Base-by-base conservation (phyloP, 2,797 vertebrate species). In the Leptoclinus maculatus region DNA sequence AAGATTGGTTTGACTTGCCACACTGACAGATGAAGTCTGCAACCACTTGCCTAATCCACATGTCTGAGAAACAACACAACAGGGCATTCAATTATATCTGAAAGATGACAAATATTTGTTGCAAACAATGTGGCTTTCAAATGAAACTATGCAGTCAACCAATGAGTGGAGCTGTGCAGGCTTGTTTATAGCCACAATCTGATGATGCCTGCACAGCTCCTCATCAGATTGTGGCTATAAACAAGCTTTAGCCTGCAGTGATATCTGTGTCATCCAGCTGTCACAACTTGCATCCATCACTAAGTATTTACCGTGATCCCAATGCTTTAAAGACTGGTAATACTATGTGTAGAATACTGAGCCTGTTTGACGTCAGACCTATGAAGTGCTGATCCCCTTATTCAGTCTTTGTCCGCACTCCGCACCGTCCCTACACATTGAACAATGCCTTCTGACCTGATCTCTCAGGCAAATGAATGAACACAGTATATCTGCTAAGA, bases 371-470 rank as follows among this genome's bases (percentile, higher is more conserved):
- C 16, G 3, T 70, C 75, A 62, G 21, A 65, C 71, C 76, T 29
- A 19, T 51, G 34, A 34, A 39, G 27, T 47, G 62, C 19, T 47
- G 38, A 43, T 59, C 39, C 16, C 11, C 36, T 68, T 49, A 17
- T 39, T 78, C 7, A 13, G 19, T 68, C n/a, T 54, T 67, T 34
- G 7, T 53, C 32, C 0, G 2, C 36, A 2, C 25, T 66, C 25
- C 39, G 34, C 14, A 25, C 14, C 17, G 60, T 38, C 41, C 69
- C 58, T 10, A 29, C 43, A 63, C 29, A 41, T 32, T 0, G 12
- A 66, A 45, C 47, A 39, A 49, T 32, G 11, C 7, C 29, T 10
- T 74, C 19, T 79, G 65, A 75, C 59, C 41, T 73, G 64, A 80
- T 78, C 65, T 29, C 54, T 64, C 49, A 36, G 11, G 12, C 34